phyloP scores from a whole-genome alignment of 2,113 vertebrate species.

The Brevimyrus niger region DNA sequence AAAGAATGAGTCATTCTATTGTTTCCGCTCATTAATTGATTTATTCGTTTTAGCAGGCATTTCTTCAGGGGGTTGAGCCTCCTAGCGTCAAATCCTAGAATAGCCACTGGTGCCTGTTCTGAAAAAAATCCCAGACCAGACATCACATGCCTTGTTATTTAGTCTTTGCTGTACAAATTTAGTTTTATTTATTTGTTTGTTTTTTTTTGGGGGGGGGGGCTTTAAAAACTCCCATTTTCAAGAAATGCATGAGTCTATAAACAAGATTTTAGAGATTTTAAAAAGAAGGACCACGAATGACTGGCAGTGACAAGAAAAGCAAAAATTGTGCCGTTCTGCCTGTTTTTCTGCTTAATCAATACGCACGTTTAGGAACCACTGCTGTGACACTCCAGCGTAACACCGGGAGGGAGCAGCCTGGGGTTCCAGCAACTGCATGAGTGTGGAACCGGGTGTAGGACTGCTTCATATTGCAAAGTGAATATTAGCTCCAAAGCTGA shows the following conservation, averaged over 20 bases:
- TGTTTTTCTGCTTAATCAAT: background rate
- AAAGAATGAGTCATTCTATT: background rate
- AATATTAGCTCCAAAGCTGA: background rate
- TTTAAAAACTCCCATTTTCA: background rate
- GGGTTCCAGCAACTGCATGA: background rate
- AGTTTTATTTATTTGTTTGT: too few relatives aligned
- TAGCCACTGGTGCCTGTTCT: background rate
- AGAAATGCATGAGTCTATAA: background rate
- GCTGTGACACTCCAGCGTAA: background rate
- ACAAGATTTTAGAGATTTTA: background rate
- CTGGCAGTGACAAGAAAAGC: background rate
- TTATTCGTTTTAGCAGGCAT: background rate
- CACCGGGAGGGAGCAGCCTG: background rate
- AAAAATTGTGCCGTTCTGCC: background rate
- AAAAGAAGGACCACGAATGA: background rate
- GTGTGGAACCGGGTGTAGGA: background rate
- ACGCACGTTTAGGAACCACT: background rate
- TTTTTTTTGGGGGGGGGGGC: background rate
- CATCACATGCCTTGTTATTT: slow-evolving; percentile 7
- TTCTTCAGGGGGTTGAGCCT: background rate
- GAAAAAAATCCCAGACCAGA: background rate
- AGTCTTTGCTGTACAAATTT: background rate
- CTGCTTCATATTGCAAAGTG: background rate
- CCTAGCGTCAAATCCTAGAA: background rate
- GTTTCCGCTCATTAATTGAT: background rate